Evolutionary conservation across 1,140 invertebrate genomes (phyloP).

Genomic region (Zaprionus vittiger): DNA sequence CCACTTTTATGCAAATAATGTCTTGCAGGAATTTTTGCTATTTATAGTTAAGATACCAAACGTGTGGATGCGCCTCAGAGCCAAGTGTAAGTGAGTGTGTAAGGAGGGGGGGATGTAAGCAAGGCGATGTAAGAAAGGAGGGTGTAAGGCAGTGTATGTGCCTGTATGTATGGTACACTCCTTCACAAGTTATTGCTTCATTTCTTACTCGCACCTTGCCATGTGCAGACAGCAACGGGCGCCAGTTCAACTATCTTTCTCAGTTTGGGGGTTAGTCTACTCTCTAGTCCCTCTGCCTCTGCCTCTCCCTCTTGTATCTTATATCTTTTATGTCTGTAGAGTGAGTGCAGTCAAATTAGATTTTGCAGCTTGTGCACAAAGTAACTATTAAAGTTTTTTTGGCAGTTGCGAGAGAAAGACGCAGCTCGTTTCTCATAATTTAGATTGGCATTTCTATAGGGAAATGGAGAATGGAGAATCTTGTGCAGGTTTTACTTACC

Average conservation of each 20-base stretch:
- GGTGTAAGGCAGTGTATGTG: conserved; percentile 17
- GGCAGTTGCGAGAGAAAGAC: conserved; percentile 51
- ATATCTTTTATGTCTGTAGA: background rate
- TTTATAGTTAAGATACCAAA: conserved; percentile 82
- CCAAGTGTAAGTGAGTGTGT: conserved; percentile 70
- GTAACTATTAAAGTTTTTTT: conserved; percentile 70
- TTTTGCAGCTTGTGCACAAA: conserved; percentile 67
- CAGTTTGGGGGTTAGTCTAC: conserved; percentile 7
- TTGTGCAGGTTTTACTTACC: conserved; percentile 86
- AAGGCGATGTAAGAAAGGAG: background rate
- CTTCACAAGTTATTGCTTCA: conserved; percentile 77
- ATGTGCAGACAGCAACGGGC: background rate
- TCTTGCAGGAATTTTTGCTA: conserved; percentile 82
- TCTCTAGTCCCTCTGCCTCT: background rate
- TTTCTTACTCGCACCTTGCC: conserved; percentile 60
- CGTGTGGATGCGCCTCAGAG: conserved; percentile 69
- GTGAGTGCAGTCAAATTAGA: conserved; percentile 64
- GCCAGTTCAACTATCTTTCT: conserved; percentile 23
- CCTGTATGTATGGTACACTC: conserved; percentile 21
- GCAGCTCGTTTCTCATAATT: conserved; percentile 57
- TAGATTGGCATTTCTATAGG: conserved; percentile 60
- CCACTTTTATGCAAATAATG: conserved; percentile 83
- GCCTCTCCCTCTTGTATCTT: background rate
- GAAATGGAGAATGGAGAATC: background rate
- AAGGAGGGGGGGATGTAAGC: conserved; percentile 9